Base-by-base conservation (phyloP, 2,113 vertebrate species). In the Xenopus laevis region DNA sequence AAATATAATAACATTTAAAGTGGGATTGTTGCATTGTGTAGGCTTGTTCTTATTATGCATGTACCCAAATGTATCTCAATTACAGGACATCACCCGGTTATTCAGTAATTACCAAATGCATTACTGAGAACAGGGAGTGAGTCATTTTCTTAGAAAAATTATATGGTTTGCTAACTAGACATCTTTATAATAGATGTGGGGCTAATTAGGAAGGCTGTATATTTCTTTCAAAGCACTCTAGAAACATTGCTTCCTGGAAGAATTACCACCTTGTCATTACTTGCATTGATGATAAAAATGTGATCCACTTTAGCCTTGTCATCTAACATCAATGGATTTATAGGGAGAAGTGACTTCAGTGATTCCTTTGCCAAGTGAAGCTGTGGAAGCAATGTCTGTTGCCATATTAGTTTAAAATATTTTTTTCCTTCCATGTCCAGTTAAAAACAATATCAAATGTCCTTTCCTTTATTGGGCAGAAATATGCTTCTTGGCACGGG, bases 101-200 rank as follows among this genome's bases (percentile, higher is more conserved):
- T 68, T 63, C 11, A 60, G 27, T 55, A 63, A 40, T 69, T 61
- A 62, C 45, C 27, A 52, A 53, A 13, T 62, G 52, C 65, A 75
- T 62, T 68, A 62, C 65, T 13, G 17, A 52, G 65, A 68, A 68
- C 44, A 44, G 7, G 16, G 45, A 52, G 33, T 40, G 33, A 74
- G 64, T 68, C 65, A 74, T 68, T 74, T 75, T 75, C 73, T 75
- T 68, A 53, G 73, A 75, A 75, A 63, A 53, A 57, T 68, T 75
- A 40, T 58, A 44, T 55, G 58, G 65, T 17, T 62, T 68, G 33
- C 45, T 21, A 7, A 2, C 6, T 7, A 46, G 65, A 68, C 73
- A 69, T 27, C 27, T 68, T 68, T 69, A 75, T 53, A 65, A 75
- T 62, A 68, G 72, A 62, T 75, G 16, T 68, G 65, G 20, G 73